Evolutionary conservation across 2,888 invertebrate species (phyloP).

Genomic region (Caenorhabditis japonica): DNA sequence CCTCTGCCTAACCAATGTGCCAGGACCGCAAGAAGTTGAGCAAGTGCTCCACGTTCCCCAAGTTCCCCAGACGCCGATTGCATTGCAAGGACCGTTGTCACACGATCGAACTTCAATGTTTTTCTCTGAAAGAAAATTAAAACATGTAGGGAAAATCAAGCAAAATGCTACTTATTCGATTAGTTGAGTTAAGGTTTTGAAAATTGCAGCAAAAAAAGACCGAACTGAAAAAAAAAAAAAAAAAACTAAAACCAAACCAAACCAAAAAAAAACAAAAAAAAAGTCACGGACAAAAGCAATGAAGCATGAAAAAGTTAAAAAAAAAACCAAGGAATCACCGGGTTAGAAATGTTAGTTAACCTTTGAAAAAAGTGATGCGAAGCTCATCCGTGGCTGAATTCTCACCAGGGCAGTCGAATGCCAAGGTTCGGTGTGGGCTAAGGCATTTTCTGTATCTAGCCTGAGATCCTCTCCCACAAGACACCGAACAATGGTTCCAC

Average conservation of each 20-base stretch:
- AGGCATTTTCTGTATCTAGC: slow-evolving; percentile 74
- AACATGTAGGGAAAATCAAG: background rate
- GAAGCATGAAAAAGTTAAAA: slow-evolving; percentile 1
- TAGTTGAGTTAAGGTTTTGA: too few species aligned
- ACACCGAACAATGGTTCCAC: slow-evolving; percentile 71
- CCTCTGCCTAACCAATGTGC: slow-evolving; percentile 70
- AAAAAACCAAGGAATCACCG: background rate
- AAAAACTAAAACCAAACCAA: slow-evolving; percentile 20
- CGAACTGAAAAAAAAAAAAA: slow-evolving; percentile 3
- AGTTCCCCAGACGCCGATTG: slow-evolving; percentile 69
- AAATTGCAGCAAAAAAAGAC: too few species aligned
- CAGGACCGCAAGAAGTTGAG: slow-evolving; percentile 73
- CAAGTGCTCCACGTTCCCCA: slow-evolving; percentile 74
- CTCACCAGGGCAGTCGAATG: slow-evolving; percentile 74
- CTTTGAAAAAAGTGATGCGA: slow-evolving; percentile 60
- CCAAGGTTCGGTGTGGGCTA: slow-evolving; percentile 70
- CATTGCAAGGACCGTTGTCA: slow-evolving; percentile 72
- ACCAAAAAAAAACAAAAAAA: slow-evolving; percentile 4
- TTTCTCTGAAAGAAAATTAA: slow-evolving; percentile 62
- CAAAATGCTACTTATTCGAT: too few species aligned
- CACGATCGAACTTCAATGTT: slow-evolving; percentile 75
- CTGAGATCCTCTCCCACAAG: slow-evolving; percentile 74
- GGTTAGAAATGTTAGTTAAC: slow-evolving; percentile 55
- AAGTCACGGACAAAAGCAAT: slow-evolving; percentile 18
- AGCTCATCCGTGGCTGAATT: slow-evolving; percentile 52